Evolutionary conservation across 2,797 vertebrate genomes (phyloP).

Genomic region (Echeneis naucrates): DNA sequence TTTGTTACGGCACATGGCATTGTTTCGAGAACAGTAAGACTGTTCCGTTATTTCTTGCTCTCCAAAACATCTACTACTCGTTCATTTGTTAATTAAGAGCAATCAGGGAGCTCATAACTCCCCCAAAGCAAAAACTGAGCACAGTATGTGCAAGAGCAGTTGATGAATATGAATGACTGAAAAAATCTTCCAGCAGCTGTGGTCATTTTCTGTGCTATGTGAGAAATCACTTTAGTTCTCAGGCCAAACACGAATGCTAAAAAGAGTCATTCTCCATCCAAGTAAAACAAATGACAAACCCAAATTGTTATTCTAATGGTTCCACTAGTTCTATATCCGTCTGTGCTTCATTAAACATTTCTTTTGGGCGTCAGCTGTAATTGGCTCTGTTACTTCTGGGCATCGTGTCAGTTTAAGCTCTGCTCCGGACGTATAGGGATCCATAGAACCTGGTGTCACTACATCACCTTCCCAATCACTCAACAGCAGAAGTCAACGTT

Average conservation of each 20-base stretch:
- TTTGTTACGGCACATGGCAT: slow-evolving; percentile 8
- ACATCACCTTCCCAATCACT: background rate
- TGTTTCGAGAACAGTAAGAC: background rate
- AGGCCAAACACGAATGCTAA: slow-evolving; percentile 14
- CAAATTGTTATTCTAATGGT: slow-evolving; percentile 12
- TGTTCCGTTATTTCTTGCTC: background rate
- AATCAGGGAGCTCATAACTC: slow-evolving; percentile 3
- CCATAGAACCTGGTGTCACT: slow-evolving; percentile 1
- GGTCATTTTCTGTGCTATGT: slow-evolving; percentile 12
- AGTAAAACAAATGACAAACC: slow-evolving; percentile 43
- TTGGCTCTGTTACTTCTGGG: slow-evolving; percentile 24
- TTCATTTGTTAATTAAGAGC: slow-evolving; percentile 27
- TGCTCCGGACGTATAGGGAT: background rate
- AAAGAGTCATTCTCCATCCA: slow-evolving; percentile 39
- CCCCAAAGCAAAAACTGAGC: slow-evolving; percentile 26
- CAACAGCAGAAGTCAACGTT: background rate
- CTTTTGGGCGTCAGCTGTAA: slow-evolving; percentile 24
- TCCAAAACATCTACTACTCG: slow-evolving; percentile 1
- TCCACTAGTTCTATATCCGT: slow-evolving; percentile 11
- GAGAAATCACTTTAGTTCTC: slow-evolving; percentile 24
- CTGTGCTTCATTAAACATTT: slow-evolving; percentile 15
- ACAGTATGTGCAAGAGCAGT: background rate
- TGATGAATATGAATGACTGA: slow-evolving; percentile 1
- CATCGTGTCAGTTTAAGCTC: slow-evolving; percentile 11
- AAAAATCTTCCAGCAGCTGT: slow-evolving; percentile 29